A percentile compares a stretch with the other conserved stretches of the same genome.
Evolutionary conservation across 1,140 invertebrate genomes (phyloP).

Genomic region (Hypothenemus hampei): DNA sequence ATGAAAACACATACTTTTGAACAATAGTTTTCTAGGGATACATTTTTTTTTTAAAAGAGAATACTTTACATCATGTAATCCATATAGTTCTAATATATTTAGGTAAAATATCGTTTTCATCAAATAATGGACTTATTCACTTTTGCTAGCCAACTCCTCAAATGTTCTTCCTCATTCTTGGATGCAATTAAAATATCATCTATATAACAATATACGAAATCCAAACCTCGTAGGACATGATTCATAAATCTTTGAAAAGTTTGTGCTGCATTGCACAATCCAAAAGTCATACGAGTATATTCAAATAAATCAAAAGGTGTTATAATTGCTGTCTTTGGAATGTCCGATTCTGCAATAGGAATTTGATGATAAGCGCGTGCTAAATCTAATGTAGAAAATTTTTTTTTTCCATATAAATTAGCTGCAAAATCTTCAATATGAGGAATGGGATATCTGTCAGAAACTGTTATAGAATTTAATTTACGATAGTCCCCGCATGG

Average conservation of each 20-base stretch:
- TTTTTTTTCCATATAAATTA: not conserved
- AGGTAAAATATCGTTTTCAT: too few species aligned
- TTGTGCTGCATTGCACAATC: not conserved
- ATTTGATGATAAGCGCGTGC: not conserved
- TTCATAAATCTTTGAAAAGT: not conserved
- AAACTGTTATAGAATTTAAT: not conserved
- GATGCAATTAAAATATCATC: too few species aligned
- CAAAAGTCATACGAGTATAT: not conserved
- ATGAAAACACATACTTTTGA: too few species aligned
- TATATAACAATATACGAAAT: too few species aligned
- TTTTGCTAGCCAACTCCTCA: too few species aligned
- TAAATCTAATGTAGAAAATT: not conserved
- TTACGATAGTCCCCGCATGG: not conserved
- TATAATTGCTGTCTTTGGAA: not conserved
- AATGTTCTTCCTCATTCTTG: too few species aligned
- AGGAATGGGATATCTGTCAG: not conserved
- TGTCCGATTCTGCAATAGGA: not conserved
- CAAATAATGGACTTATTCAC: too few species aligned
- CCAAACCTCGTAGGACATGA: too few species aligned
- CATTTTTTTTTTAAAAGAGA: too few species aligned
- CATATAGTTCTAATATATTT: too few species aligned
- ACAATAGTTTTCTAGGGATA: too few species aligned
- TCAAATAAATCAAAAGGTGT: not conserved
- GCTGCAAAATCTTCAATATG: not conserved
- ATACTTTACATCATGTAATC: too few species aligned